These are phyloP conservation scores for Hyaena hyaena DNA, from an alignment of 2,113 vertebrate genomes.

Conservation along the genomic window DNA sequence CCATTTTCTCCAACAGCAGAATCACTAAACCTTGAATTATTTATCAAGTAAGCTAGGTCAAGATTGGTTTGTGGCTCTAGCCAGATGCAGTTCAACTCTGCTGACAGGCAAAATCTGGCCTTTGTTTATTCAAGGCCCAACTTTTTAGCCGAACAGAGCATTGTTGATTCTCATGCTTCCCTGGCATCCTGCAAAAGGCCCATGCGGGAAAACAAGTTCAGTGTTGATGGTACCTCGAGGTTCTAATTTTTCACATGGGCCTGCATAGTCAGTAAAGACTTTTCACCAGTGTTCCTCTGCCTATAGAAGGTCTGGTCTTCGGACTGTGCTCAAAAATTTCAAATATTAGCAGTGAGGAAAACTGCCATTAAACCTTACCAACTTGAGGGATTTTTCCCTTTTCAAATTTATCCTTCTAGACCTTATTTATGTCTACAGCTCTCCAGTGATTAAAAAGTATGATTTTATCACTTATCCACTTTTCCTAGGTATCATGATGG, in stretches of 20 bases:
- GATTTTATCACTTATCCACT: neutral
- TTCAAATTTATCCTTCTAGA: neutral
- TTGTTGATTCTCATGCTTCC: neutral
- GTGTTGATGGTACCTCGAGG: neutral
- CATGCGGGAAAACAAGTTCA: neutral
- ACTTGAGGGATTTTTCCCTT: neutral
- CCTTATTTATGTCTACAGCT: neutral
- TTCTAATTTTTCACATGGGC: neutral
- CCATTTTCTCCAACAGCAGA: neutral
- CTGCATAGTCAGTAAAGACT: neutral
- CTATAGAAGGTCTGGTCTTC: neutral
- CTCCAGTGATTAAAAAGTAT: neutral
- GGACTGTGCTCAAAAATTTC: neutral
- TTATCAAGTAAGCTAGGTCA: neutral
- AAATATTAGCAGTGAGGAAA: neutral
- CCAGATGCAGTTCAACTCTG: neutral
- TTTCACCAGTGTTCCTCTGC: neutral
- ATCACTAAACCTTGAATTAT: neutral
- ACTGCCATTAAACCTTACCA: neutral
- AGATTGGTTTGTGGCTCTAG: neutral
- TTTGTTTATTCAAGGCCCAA: neutral
- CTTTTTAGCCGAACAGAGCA: neutral
- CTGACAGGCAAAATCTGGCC: neutral
- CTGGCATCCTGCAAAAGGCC: neutral
- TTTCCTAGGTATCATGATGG: neutral